Evolutionary conservation across 2,113 vertebrate genomes (phyloP).

Genomic region (Petroica traversi): DNA sequence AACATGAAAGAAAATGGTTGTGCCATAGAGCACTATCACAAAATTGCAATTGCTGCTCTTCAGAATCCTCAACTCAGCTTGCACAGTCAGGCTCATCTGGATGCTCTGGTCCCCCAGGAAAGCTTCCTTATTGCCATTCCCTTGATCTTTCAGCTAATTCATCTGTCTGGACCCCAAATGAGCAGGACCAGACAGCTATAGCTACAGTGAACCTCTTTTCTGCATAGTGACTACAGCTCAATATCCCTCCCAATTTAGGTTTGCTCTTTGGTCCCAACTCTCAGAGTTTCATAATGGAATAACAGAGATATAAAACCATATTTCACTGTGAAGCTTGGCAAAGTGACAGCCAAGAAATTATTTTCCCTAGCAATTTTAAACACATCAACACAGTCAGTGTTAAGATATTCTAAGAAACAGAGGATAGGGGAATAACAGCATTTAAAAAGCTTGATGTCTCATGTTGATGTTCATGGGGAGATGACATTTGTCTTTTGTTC

Average conservation of each 20-base stretch:
- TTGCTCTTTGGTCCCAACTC: neutral
- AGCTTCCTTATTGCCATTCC: neutral
- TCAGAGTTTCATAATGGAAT: neutral
- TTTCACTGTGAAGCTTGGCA: neutral
- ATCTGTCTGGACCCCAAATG: neutral
- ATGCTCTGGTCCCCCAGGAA: neutral
- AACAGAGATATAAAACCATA: neutral
- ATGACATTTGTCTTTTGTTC: constrained; percentile 25
- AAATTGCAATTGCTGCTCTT: neutral
- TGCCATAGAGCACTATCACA: neutral
- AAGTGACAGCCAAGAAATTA: neutral
- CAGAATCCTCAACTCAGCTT: neutral
- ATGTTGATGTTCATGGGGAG: neutral
- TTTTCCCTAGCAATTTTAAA: constrained; percentile 36
- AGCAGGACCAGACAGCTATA: neutral
- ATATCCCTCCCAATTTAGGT: neutral
- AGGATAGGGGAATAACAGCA: neutral
- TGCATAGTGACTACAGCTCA: neutral
- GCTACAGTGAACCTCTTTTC: neutral
- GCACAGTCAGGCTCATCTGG: neutral
- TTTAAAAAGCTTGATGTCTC: neutral
- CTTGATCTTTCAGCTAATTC: neutral
- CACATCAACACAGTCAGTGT: neutral
- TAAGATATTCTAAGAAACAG: constrained; percentile 6
- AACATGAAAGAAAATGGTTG: neutral